These are phyloP conservation scores for Anthoptus insignis DNA, from an alignment of 2,888 invertebrate genomes.

Conservation along the genomic window DNA sequence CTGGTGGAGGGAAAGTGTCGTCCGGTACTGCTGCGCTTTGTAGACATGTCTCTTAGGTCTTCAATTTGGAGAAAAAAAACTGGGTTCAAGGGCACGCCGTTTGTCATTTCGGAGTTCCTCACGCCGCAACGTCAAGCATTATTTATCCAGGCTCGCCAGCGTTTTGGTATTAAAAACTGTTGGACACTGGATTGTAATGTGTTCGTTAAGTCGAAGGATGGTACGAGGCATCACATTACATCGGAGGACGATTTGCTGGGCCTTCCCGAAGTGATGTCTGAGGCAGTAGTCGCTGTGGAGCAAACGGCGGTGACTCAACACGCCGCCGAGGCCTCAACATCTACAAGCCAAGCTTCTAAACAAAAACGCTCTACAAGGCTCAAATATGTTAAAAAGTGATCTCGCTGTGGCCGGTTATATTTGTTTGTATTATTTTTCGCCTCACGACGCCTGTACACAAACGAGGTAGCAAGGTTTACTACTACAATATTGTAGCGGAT, in stretches of 20 bases:
- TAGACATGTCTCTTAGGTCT: background rate
- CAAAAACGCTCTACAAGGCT: no score
- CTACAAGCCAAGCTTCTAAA: no score
- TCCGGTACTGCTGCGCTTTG: background rate
- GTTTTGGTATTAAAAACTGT: background rate
- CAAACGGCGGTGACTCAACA: no score
- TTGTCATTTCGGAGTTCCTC: constrained; percentile 1
- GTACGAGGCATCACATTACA: background rate
- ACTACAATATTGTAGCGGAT: no score
- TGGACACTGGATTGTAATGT: constrained; percentile 13
- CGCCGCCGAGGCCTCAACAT: no score
- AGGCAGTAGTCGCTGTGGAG: no score
- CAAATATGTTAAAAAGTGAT: no score
- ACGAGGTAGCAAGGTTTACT: no score
- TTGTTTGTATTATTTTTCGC: no score
- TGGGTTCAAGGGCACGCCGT: constrained; percentile 5
- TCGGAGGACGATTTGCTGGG: background rate
- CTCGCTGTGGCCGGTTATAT: no score
- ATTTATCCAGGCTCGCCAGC: background rate
- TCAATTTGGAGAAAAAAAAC: constrained; percentile 13
- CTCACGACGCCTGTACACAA: no score
- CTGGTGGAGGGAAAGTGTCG: background rate
- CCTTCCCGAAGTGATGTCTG: no score
- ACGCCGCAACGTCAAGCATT: constrained; percentile 12
- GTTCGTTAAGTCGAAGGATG: background rate